Conservation (phyloP, 2,888 invertebrate genomes). For the Acronicta alni region DNA sequence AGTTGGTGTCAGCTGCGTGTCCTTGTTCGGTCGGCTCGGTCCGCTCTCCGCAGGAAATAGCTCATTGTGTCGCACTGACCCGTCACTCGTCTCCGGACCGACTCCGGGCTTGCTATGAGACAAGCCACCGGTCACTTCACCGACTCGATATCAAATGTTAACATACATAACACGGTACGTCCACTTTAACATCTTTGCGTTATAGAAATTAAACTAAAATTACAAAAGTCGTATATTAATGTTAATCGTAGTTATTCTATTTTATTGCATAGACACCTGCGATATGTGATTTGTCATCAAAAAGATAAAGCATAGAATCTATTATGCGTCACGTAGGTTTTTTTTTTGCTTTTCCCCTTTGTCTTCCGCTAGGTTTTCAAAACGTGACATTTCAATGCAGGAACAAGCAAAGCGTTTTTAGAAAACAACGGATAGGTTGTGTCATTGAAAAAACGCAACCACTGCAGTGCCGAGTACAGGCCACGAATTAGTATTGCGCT, state of each 20-base stretch:
- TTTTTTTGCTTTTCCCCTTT: conserved; percentile 28
- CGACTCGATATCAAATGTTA: conserved; percentile 42
- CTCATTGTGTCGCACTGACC: conserved; percentile 84
- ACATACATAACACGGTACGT: conserved; percentile 39
- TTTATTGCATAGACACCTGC: neutral
- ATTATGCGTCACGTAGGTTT: conserved; percentile 22
- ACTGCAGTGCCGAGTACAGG: conserved; percentile 24
- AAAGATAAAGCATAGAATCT: conserved; percentile 4
- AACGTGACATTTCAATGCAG: conserved; percentile 41
- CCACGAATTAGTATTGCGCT: conserved; percentile 26
- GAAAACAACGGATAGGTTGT: conserved; percentile 30
- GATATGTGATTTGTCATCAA: conserved; percentile 14
- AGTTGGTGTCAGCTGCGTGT: conserved; percentile 76
- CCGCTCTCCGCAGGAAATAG: conserved; percentile 79
- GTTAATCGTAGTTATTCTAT: conserved; percentile 7
- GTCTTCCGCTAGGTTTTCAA: conserved; percentile 30
- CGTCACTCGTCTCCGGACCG: conserved; percentile 79
- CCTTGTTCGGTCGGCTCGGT: conserved; percentile 73
- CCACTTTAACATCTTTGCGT: conserved; percentile 37
- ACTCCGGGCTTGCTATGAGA: conserved; percentile 19
- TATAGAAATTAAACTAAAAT: conserved; percentile 30
- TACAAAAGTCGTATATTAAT: conserved; percentile 17
- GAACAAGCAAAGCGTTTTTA: conserved; percentile 40
- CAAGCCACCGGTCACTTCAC: conserved; percentile 32
- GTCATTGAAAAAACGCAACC: conserved; percentile 29